Percentiles rank a stretch among this genome's conserved stretches.
Conservation (phyloP, 2,888 invertebrate genomes). For the Charanyca ferruginea region DNA sequence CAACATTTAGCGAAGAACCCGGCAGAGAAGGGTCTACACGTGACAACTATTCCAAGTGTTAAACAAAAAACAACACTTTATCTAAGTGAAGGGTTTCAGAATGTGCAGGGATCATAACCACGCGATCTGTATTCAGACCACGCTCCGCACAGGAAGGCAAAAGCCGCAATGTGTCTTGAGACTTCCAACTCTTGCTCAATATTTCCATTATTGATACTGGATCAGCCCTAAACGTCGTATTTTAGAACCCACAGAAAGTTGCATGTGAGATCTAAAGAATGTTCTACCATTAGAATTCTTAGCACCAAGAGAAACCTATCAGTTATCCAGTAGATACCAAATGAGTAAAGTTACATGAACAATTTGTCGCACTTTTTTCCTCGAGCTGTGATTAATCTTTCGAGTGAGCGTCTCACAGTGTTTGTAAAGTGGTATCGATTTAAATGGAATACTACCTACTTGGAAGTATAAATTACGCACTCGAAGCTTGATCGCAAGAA, state of each 20-base stretch:
- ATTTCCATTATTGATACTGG: constrained; percentile 83
- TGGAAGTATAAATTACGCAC: constrained; percentile 64
- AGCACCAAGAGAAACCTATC: constrained; percentile 40
- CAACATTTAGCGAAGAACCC: constrained; percentile 58
- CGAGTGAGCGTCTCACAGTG: constrained; percentile 25
- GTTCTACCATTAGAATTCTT: constrained; percentile 50
- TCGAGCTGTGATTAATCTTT: constrained; percentile 47
- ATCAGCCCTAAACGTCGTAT: constrained; percentile 67
- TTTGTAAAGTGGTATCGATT: constrained; percentile 56
- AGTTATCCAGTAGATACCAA: constrained; percentile 45
- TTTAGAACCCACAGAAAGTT: constrained; percentile 63
- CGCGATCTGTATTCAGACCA: constrained; percentile 81
- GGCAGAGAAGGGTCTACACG: constrained; percentile 66
- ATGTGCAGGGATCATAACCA: constrained; percentile 74
- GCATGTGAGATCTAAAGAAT: constrained; percentile 37
- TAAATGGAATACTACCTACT: constrained; percentile 47
- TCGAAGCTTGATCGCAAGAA: constrained; percentile 65
- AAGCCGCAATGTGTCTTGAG: constrained; percentile 84
- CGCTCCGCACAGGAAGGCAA: constrained; percentile 82
- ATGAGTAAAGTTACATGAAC: constrained; percentile 52
- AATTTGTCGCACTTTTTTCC: constrained; percentile 55
- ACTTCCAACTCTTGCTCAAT: constrained; percentile 84
- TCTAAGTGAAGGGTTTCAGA: constrained; percentile 79
- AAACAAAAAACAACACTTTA: constrained; percentile 78
- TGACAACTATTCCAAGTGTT: constrained; percentile 75